Base-by-base conservation (phyloP, 2,888 invertebrate genomes). In the Germaria angustata region DNA sequence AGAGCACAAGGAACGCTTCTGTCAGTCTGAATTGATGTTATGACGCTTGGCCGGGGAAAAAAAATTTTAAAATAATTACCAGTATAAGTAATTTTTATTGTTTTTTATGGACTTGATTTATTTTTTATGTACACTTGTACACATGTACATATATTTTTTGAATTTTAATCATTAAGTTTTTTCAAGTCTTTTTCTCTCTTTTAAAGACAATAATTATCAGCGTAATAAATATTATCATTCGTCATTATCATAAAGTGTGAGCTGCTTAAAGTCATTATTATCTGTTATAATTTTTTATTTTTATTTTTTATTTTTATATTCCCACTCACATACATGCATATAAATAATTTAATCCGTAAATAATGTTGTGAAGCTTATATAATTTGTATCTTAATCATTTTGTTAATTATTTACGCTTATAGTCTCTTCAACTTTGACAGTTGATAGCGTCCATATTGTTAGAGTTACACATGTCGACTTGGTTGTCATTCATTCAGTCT, bases 381-480 rank as follows among this genome's bases (percentile, higher is more conserved):
- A 7, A 7, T 15, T 28, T 39, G 20, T 36, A 1, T 57, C 32
- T 34, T 57, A 22, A 44, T 34, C 4, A 49, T 32, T 46, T 24
- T 68, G 15, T 55, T 80, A 71, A 80, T 80, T 80, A 76, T 80
- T 71, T 71, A 63, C 80, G 69, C 68, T 63, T 76, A 57, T 9
- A 65, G 9, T 41, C n/a, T n/a, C n/a, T n/a, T n/a, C n/a, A n/a
- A n/a, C n/a, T n/a, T n/a, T n/a, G n/a, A n/a, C n/a, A n/a, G n/a
- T n/a, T n/a, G n/a, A n/a, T n/a, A n/a, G n/a, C n/a, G n/a, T n/a
- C n/a, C n/a, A n/a, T n/a, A n/a, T n/a, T n/a, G n/a, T n/a, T n/a
- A n/a, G n/a, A n/a, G n/a, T n/a, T n/a, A n/a, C n/a, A n/a, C n/a
- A n/a, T n/a, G n/a, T n/a, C n/a, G n/a, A n/a, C n/a, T n/a, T n/a